Percentiles rank a stretch among this genome's conserved stretches.
Evolutionary conservation across 2,113 vertebrate species (phyloP).

Genomic region (Synodontis membranacea): DNA sequence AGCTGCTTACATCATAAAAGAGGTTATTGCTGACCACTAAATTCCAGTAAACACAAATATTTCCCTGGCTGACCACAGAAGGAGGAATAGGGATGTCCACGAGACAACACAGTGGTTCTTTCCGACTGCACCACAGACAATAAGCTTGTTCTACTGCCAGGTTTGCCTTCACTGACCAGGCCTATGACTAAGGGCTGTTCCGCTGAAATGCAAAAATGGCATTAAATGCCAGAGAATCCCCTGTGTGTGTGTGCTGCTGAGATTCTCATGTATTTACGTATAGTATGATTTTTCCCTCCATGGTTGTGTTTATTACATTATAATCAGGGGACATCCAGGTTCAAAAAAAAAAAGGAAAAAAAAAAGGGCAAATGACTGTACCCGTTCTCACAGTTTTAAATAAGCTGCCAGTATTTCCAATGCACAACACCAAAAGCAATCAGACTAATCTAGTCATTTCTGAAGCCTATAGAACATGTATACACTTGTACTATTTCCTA

Average conservation of each 20-base stretch:
- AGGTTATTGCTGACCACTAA: slow-evolving; percentile 11
- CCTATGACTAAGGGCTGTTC: background rate
- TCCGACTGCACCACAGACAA: background rate
- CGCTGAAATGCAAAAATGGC: background rate
- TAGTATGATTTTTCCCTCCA: background rate
- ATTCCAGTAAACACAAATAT: slow-evolving; percentile 6
- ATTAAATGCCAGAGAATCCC: background rate
- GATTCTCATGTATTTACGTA: slow-evolving; percentile 16
- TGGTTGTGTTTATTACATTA: background rate
- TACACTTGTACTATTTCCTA: background rate
- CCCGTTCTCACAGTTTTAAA: background rate
- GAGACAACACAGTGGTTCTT: background rate
- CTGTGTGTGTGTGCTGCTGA: background rate
- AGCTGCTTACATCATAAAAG: slow-evolving; percentile 12
- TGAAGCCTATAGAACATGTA: background rate
- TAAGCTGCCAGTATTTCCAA: background rate
- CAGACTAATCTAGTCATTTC: background rate
- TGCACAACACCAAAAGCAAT: background rate
- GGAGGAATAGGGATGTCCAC: background rate
- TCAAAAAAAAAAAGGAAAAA: too few species aligned
- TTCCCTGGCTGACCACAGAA: slow-evolving; percentile 1
- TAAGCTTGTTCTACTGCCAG: background rate
- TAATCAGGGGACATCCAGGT: background rate
- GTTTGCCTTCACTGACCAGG: slow-evolving; percentile 4
- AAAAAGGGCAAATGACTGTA: background rate